Conservation (phyloP, 2,113 vertebrate genomes). For the Mastomys coucha region DNA sequence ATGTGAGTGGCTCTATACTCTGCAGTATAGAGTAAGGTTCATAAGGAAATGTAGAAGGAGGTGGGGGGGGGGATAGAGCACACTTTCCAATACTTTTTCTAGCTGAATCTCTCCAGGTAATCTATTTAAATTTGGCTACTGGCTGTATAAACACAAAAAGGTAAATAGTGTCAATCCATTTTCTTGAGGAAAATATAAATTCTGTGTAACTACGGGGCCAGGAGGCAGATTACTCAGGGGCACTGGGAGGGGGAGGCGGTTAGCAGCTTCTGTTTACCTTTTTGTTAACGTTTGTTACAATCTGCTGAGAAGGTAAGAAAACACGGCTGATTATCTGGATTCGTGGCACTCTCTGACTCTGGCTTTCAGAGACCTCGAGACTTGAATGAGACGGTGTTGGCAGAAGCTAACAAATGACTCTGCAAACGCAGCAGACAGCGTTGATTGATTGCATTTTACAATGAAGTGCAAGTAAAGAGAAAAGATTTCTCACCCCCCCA, state of each 20-base stretch:
- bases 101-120: conserved; percentile 22
- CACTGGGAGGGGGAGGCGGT: not conserved
- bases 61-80: not conserved
- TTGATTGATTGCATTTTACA: conserved; percentile 75
- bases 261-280: conserved; percentile 71
- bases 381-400: conserved; percentile 68
- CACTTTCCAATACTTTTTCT: not conserved
- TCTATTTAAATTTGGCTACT: conserved; percentile 59
- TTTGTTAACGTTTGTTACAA: conserved; percentile 76
- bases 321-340: conserved; percentile 77
- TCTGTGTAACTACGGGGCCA: conserved; percentile 64
- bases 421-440: conserved; percentile 75
- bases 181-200: conserved; percentile 78
- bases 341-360: conserved; percentile 72
- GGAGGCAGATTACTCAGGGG: conserved; percentile 71
- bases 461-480: conserved; percentile 34
- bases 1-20: not conserved
- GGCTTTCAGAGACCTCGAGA: conserved; percentile 73
- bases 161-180: conserved; percentile 68
- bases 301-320: conserved; percentile 81
- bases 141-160: conserved; percentile 67
- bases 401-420: conserved; percentile 80
- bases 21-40: not conserved
- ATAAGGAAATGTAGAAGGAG: not conserved
- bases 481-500: not conserved